Conservation (phyloP, 2,797 vertebrate species). For the Antrozous pallidus region DNA sequence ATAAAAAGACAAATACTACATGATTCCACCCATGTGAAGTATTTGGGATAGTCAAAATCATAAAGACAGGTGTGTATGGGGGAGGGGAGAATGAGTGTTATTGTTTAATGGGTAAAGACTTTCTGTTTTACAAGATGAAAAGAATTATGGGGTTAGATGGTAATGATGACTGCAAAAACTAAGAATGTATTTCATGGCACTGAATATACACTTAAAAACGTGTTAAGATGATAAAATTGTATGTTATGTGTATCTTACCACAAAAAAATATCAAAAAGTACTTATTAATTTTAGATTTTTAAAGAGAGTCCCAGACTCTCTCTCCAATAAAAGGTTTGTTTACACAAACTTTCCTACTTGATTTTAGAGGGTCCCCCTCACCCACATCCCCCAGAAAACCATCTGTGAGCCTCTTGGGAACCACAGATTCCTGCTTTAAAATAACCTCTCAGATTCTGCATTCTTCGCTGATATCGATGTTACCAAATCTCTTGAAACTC, state of each 20-base stretch:
- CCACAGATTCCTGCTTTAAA: not conserved
- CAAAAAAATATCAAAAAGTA: not conserved
- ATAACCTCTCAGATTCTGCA: not conserved
- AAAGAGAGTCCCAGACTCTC: not conserved
- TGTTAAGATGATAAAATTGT: not conserved
- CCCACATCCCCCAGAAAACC: not conserved
- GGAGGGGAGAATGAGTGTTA: not conserved
- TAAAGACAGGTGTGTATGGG: not conserved
- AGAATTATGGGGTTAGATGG: not conserved
- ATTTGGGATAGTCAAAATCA: not conserved
- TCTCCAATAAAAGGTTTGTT: not conserved
- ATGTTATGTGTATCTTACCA: not conserved
- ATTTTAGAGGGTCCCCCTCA: not conserved
- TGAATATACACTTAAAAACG: not conserved
- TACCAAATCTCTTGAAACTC: constrained; percentile 18
- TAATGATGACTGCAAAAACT: not conserved
- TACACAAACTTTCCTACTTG: not conserved
- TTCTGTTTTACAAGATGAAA: not conserved
- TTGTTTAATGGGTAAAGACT: not conserved
- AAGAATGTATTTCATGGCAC: not conserved
- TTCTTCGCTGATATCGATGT: not conserved
- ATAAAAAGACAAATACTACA: not conserved
- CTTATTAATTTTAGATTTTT: not conserved
- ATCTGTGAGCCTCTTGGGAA: not conserved
- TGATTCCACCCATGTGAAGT: not conserved